Conservation (phyloP, 2,888 invertebrate genomes). For the Nymphalis polychloros region DNA sequence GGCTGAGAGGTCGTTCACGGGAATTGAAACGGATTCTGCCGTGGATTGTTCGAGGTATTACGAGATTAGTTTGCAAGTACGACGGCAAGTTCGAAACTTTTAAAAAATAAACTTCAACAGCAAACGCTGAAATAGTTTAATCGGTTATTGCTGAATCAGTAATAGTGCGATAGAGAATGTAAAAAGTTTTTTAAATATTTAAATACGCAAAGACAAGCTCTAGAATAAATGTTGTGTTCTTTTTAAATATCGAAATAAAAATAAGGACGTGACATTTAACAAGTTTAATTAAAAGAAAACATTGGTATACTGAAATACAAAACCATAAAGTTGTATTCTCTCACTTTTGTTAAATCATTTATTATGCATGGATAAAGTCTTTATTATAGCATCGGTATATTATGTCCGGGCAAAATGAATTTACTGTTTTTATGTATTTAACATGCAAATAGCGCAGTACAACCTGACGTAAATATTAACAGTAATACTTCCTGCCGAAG, state of each 20-base stretch:
- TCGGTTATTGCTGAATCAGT: neutral
- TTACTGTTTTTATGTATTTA: slow-evolving; percentile 4
- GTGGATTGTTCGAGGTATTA: slow-evolving; percentile 36
- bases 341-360: neutral
- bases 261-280: too few species aligned
- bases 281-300: too few species aligned
- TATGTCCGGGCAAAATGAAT: slow-evolving; percentile 1
- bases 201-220: too few species aligned
- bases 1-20: slow-evolving; percentile 34
- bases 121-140: neutral
- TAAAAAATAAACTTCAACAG: slow-evolving; percentile 14
- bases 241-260: too few species aligned
- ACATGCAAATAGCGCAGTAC: neutral
- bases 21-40: slow-evolving; percentile 38
- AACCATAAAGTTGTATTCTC: neutral
- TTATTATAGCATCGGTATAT: slow-evolving; percentile 6
- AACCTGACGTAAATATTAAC: slow-evolving; percentile 4
- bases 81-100: slow-evolving; percentile 22
- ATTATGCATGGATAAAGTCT: slow-evolving; percentile 4
- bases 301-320: neutral
- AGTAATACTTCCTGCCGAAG: neutral
- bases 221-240: too few species aligned
- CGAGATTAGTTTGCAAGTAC: slow-evolving; percentile 29
- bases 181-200: too few species aligned
- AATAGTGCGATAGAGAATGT: neutral